Conservation (phyloP, 2,888 invertebrate genomes). For the Cheilosia urbana region DNA sequence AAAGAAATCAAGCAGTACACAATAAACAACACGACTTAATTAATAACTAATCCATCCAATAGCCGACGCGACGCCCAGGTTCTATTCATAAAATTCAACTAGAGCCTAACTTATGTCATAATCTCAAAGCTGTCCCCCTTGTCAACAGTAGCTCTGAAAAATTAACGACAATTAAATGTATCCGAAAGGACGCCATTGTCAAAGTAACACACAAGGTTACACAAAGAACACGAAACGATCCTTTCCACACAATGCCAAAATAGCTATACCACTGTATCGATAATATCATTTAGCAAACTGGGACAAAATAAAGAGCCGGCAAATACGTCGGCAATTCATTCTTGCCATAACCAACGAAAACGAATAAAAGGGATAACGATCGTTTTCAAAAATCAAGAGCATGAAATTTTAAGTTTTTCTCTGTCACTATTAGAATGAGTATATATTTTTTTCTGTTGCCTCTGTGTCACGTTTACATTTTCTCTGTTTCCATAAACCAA, state of each 20-base stretch:
- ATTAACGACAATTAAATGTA: slow-evolving; percentile 73
- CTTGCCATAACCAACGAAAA: slow-evolving; percentile 19
- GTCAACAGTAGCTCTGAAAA: slow-evolving; percentile 57
- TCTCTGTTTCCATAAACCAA: slow-evolving; percentile 8
- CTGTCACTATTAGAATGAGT: slow-evolving; percentile 35
- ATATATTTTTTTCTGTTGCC: not conserved
- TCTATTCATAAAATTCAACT: slow-evolving; percentile 6
- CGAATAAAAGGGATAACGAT: slow-evolving; percentile 61
- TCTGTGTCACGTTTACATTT: not conserved
- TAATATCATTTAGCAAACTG: slow-evolving; percentile 63
- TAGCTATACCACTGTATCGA: slow-evolving; percentile 54
- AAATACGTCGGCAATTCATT: slow-evolving; percentile 27
- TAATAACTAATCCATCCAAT: not conserved
- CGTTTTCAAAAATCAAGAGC: slow-evolving; percentile 75
- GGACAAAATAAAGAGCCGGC: slow-evolving; percentile 28
- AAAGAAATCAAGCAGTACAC: too few species aligned
- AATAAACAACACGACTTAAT: not conserved
- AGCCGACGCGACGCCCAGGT: not conserved
- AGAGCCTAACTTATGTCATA: slow-evolving; percentile 7
- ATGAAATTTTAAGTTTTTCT: slow-evolving; percentile 60
- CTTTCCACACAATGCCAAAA: slow-evolving; percentile 61
- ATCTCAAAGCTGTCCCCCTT: slow-evolving; percentile 1
- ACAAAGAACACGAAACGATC: slow-evolving; percentile 42
- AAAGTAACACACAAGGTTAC: slow-evolving; percentile 56
- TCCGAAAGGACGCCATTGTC: slow-evolving; percentile 49